Conservation (phyloP, 1,140 invertebrate genomes). For the Cyphomyrmex costatus region DNA sequence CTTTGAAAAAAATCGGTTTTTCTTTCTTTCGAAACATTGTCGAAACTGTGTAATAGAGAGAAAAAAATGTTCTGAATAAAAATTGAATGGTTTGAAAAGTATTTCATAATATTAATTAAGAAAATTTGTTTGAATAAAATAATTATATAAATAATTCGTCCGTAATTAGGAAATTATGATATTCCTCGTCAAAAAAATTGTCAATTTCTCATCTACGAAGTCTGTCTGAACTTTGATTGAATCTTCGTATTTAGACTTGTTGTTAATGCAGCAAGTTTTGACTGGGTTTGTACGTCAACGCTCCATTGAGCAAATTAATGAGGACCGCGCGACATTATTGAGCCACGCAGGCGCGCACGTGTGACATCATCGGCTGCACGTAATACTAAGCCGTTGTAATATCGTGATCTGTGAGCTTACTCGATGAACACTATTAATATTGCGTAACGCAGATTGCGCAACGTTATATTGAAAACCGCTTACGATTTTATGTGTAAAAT, state of each 20-base stretch:
- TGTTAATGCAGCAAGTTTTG: not conserved
- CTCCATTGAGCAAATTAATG: constrained; percentile 63
- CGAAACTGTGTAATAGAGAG: too few species aligned
- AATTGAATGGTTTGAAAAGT: too few species aligned
- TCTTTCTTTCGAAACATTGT: too few species aligned
- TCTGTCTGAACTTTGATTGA: not conserved
- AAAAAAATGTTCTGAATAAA: too few species aligned
- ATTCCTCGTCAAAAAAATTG: too few species aligned
- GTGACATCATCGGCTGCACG: constrained; percentile 39
- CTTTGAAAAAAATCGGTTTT: too few species aligned
- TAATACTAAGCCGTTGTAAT: constrained; percentile 49
- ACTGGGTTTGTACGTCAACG: constrained; percentile 20
- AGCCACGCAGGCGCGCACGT: constrained; percentile 54
- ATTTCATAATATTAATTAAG: too few species aligned
- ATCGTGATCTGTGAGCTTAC: constrained; percentile 31
- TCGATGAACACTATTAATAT: constrained; percentile 32
- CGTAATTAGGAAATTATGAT: too few species aligned
- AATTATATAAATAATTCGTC: too few species aligned
- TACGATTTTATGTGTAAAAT: not conserved
- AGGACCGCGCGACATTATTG: constrained; percentile 56
- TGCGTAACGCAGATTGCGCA: constrained; percentile 14
- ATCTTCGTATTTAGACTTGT: not conserved
- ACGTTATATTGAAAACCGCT: constrained; percentile 13
- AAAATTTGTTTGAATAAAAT: too few species aligned
- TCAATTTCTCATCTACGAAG: not conserved